Evolutionary conservation across 35 echinoderm and acorn worm genomes (phyloP), one percentile per base, ranked within the genome.

Genomic region (Apostichopus californicus): DNA sequence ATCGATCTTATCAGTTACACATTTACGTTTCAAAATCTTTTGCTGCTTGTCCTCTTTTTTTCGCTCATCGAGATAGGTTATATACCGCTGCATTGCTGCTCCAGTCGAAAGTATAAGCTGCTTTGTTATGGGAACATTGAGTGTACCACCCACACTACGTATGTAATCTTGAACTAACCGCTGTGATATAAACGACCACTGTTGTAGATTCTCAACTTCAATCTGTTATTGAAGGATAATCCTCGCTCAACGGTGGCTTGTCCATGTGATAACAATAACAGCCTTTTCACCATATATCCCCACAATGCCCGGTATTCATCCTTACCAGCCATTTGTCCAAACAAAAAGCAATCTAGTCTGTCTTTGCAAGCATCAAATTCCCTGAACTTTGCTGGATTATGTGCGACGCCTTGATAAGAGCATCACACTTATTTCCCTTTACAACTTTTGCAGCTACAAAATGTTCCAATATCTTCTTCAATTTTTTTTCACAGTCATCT

Each of bases 211-310:
- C 18, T 92, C 91, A 9, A 86, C 80, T 28, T 57, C 53, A 28
- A 91, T 55, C 28, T 92, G 56, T 86, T 86, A 26, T 92, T 92
- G 6, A 86, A 22, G 52, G 91, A 92, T 24, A 92, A 92, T 17
- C 80, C 91, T 71, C 79, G 34, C 60, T 92, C 91, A 28, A 92
- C 80, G 18, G 17, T 28, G 22, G 80, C 80, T 70, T 92, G 91
- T 21, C 91, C 81, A 92, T 92, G 91, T 53, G 91, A 92, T 54
- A 91, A 15, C 3, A 77, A 53, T 55, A 91, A 54, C 1, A 77
- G 24, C 73, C 1, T 90, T 21, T 46, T 61, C 14, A 58, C 26
- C 8, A 80, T 28, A 46, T 24, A 46, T 46, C 34, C 12, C 78
- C 24, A 80, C 78, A 80, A 24, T 13, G 53, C 53, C 9, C 78